phyloP scores from a whole-genome alignment of 2,888 invertebrate genomes.

The Agrotis puta region DNA sequence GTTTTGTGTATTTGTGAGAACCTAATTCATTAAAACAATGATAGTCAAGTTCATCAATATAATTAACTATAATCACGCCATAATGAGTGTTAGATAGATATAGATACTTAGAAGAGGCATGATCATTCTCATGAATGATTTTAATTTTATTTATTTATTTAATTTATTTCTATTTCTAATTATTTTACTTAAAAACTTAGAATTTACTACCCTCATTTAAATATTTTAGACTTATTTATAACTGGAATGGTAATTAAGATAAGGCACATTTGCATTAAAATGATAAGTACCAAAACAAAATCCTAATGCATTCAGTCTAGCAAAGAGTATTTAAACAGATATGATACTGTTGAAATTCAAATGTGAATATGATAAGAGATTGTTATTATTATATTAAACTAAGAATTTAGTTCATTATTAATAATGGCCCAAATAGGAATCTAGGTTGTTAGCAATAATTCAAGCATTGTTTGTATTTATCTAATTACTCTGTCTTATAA shows the following conservation, averaged over 20 bases:
- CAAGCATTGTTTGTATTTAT: neutral
- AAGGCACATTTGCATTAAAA: too few species aligned
- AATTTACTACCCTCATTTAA: neutral
- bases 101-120: neutral
- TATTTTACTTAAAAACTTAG: too few species aligned
- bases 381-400: neutral
- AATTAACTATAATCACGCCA: conserved; percentile 3
- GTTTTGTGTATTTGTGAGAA: neutral
- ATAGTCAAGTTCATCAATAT: conserved; percentile 2
- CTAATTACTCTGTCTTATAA: neutral
- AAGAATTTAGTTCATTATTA: conserved; percentile 5
- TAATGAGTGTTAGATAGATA: conserved; percentile 3
- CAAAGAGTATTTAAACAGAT: neutral
- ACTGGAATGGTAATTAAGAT: neutral
- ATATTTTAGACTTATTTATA: neutral
- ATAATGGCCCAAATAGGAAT: neutral
- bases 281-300: neutral
- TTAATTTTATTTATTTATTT: neutral
- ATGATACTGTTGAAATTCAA: neutral
- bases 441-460: neutral
- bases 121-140: neutral
- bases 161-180: too few species aligned
- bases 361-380: conserved; percentile 13
- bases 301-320: neutral
- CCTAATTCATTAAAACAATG: neutral